Base-by-base conservation (phyloP, 2,888 invertebrate species). In the Drosophila bunnanda region DNA sequence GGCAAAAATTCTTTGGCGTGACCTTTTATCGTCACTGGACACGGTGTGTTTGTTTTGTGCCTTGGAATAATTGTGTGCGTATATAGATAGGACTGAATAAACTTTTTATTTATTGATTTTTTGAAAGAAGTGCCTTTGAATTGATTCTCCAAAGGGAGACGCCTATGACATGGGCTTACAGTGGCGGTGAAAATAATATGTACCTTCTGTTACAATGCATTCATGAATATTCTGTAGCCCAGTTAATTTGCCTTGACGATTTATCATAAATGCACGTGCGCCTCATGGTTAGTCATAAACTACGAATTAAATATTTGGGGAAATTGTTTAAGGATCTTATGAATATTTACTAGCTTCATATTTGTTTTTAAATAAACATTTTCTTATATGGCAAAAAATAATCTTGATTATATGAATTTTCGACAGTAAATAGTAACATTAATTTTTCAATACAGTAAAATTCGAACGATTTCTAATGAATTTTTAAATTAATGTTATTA, bases 21-120 rank as follows among this genome's bases (percentile, higher is more conserved):
- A 83, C 83, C 83, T 83, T 85, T 83, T 76, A 68, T 70, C 75
- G 75, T 71, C 83, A 22, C 50, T 34, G 50, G 50, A 52, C 34
- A 20, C 15, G 15, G 22, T 34, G 32, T 50, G 22, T 65, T 64
- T 46, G 60, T 56, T 64, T 52, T 71, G 12, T 65, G 25, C 8
- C 30, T 50, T 32, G 1, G 1, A 34, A 34, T 22, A 22, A 32
- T 48, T 50, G 15, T 52, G 34, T 15, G 32, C 50, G 22, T 36
- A 36, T 22, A 52, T 15, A 52, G 34, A 22, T 52, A 6, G 20
- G 9, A 34, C 20, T 22, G 10, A 34, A 34, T 34, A 20, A 22
- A 20, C 9, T 10, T 13, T 50, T 32, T 34, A 20, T 34, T 32
- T 50, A 32, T 50, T 32, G 32, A 50, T 50, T 50, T 46, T 32